Evolutionary conservation across 1,140 invertebrate species (phyloP).

Genomic region (Orius insidiosus): DNA sequence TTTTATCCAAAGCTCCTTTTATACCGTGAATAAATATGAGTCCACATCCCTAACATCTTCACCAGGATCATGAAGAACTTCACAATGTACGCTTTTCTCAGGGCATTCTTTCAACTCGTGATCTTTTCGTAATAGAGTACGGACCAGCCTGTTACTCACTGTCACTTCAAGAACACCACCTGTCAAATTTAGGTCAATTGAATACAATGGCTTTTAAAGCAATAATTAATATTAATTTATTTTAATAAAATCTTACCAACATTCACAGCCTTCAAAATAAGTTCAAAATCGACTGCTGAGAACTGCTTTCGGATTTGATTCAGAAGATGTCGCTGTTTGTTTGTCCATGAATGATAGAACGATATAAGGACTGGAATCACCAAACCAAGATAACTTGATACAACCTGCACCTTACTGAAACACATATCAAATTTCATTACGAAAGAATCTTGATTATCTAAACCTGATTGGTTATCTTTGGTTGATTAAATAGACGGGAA

Average conservation of each 20-base stretch:
- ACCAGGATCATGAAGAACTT: constrained; percentile 21
- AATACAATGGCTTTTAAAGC: too few relatives aligned
- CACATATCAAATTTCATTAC: too few relatives aligned
- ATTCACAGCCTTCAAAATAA: too few relatives aligned
- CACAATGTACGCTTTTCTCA: constrained; percentile 19
- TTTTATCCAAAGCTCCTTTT: constrained; percentile 34
- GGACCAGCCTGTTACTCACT: neutral
- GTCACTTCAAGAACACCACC: constrained; percentile 8
- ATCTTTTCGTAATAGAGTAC: neutral
- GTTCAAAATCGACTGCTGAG: too few relatives aligned
- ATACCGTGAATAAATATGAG: constrained; percentile 39
- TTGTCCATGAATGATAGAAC: constrained; percentile 11
- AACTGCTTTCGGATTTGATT: constrained; percentile 9
- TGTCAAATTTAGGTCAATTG: neutral
- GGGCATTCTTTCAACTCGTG: neutral
- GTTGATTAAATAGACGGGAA: too few relatives aligned
- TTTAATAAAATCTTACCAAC: too few relatives aligned
- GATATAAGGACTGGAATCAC: constrained; percentile 10
- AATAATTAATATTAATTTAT: too few relatives aligned
- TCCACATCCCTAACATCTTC: constrained; percentile 26
- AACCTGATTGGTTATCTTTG: too few relatives aligned
- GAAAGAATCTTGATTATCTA: too few relatives aligned
- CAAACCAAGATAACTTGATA: constrained; percentile 12
- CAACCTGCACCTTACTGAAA: constrained; percentile 13
- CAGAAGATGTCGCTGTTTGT: constrained; percentile 8